These are phyloP conservation scores for Aphis craccivora DNA, from an alignment of 1,140 invertebrate species.

Conservation along the genomic window DNA sequence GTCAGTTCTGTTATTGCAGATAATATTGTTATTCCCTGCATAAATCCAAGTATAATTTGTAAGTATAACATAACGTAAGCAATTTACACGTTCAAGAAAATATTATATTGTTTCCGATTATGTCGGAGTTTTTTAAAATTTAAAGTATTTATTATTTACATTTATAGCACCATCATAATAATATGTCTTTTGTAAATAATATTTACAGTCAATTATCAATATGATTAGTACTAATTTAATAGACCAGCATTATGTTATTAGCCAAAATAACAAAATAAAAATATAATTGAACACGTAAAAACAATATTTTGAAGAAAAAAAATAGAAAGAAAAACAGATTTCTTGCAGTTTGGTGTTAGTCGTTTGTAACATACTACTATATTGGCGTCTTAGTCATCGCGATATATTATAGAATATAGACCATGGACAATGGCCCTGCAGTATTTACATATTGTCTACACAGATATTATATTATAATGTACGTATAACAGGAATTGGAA, in stretches of 20 bases:
- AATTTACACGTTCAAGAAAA: not conserved
- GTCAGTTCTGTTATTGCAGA: too few species aligned
- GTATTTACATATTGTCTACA: not conserved
- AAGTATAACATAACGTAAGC: too few species aligned
- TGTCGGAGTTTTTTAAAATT: not conserved
- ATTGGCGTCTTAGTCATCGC: not conserved
- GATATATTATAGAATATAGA: too few species aligned
- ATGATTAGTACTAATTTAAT: not conserved
- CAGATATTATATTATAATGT: not conserved
- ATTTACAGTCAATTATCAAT: too few species aligned
- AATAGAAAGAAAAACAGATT: not conserved
- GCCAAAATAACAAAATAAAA: not conserved
- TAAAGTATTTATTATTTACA: not conserved
- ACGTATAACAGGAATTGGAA: not conserved
- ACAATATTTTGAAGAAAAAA: not conserved
- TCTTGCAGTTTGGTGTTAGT: not conserved
- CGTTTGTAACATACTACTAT: not conserved
- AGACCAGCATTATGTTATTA: not conserved
- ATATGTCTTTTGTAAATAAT: too few species aligned
- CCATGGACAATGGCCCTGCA: too few species aligned
- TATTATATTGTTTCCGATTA: not conserved
- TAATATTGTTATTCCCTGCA: too few species aligned
- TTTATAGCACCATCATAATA: too few species aligned
- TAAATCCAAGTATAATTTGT: too few species aligned
- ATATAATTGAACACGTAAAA: not conserved